Evolutionary conservation across 2,113 vertebrate genomes (phyloP), one percentile per base, ranked within the genome.

Genomic region (Bubo scandiacus): DNA sequence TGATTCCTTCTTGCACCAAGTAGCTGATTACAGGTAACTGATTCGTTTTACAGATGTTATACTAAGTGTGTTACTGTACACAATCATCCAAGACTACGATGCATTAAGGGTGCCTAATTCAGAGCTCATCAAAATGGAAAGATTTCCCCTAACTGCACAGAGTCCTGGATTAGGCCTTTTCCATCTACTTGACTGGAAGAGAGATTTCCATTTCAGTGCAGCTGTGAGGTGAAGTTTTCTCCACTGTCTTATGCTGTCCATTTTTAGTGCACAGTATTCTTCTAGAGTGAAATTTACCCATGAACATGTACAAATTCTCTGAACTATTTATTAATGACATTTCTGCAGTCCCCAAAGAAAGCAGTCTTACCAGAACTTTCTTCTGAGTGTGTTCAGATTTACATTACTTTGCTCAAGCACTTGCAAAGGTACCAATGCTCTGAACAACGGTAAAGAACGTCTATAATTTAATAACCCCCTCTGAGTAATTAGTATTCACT

Each of bases 401-500:
- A 38, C 34, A 5, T 59, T n/a, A n/a, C 45, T 77, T 75, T 26
- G 30, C 73, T 77, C 47, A 61, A 57, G 58, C 45, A 10, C 14
- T 47, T 65, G 36, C 59, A 62, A 59, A 85, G 40, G 36, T 42
- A 75, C 51, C 0, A 0, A 0, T 7, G 73, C 49, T 92, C 65
- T 0, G 0, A 87, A 78, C 58, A 55, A 38, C 1, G 0, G 29
- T 23, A 68, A 88, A 79, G 47, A 91, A 68, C 36, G 81, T 23
- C 78, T 58, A 17, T 85, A 91, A 90, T 88, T 89, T 90, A 96
- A 95, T 82, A 92, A 40, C 13, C n/a, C 30, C 71, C n/a, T 30
- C 62, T 23, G 54, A 90, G 45, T 95, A 95, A 96, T 94, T 91
- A 85, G 55, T 7, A 90, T 93, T 91, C 78, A 34, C 36, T 86